Base-by-base conservation (phyloP, 35 echinoderm and acorn worm species). In the Lytechinus pictus region DNA sequence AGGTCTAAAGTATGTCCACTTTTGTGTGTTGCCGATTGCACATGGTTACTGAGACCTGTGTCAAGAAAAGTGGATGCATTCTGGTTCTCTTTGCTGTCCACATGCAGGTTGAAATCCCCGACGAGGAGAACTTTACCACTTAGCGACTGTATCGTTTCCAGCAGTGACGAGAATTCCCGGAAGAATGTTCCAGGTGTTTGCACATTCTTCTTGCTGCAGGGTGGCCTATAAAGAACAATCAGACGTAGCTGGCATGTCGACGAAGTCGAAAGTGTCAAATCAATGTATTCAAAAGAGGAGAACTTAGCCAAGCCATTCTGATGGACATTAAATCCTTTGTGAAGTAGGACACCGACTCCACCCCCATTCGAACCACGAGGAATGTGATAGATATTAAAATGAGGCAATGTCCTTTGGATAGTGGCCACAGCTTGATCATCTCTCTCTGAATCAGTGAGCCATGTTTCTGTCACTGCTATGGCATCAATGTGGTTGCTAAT, bases 71-170 rank as follows among this genome's bases (percentile, higher is more conserved):
- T 61, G 19, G 11, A 6, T 57, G 93, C 8, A 24, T 55, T 21
- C 5, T 16, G 27, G 27, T 54, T 55, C 0, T 94, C 12, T 94
- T 8, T 94, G 53, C 61, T 61, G 29, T 94, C 93, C 7, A 94
- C 21, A 55, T 94, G 93, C 5, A 94, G 56, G 56, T 94, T 94
- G 93, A 94, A 94, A 57, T 94, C 93, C 4, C 93, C 93, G 13
- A 33, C 93, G 28, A 94, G 16, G 12, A 94, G 21, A 5, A 94
- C 10, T 7, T 29, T 52, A 14, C 28, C 7, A 24, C 61, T 28
- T 8, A 16, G 8, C 1, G 51, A 57, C 24, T 21, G 27, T 19
- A 94, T 54, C 93, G 10, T 54, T 29, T 94, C 93, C 7, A 94
- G 9, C 11, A 57, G 93, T 6, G 86, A 87, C 7, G 86, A 87